Base-by-base conservation (phyloP, 2,113 vertebrate species). In the Lucifuga dentata region DNA sequence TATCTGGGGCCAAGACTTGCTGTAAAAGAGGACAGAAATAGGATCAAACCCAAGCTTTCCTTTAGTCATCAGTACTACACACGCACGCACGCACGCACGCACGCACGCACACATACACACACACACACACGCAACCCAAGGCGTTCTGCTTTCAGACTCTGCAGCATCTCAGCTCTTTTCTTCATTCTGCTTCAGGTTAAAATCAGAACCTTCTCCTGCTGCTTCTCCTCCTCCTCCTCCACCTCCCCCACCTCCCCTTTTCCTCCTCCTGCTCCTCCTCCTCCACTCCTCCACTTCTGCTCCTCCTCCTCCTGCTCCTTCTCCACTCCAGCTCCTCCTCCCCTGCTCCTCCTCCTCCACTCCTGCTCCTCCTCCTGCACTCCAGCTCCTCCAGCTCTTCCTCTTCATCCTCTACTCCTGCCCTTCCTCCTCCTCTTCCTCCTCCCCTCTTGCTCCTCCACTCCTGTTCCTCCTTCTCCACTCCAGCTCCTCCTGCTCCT, bases 81-180 rank as follows among this genome's bases (percentile, higher is more conserved):
- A 7, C 19, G 51, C 50, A 46, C 23, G 8, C 72, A 36, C 21
- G 36, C 35, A 24, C 41, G 23, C 61, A 41, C 24, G 29, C 35
- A 40, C 53, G 26, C 26, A 67, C 55, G 45, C 52, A 49, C 36
- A 58, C 67, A 58, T 57, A 36, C n/a, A 52, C 44, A 33, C 66
- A 61, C 56, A 65, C 23, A 41, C 23, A 65, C 36, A 26, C 45
- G 15, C 45, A 48, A 81, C 89, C 80, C 0, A 33, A 70, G 87
- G 89, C 85, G 0, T 36, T 85, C 23, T 72, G 43, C 81, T 87
- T 84, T 86, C 44, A 89, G 83, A 71, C 48, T 74, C 66, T 68
- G 65, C 84, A 68, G 53, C 57, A 79, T 80, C 71, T 86, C 87
- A 78, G 45, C 75, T 68, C 73, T 52, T 73, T 81, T 78, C 61